A percentile compares a stretch with the other conserved stretches of the same genome.
Conservation (phyloP, 2,113 vertebrate species). For the Collichthys lucidus region DNA sequence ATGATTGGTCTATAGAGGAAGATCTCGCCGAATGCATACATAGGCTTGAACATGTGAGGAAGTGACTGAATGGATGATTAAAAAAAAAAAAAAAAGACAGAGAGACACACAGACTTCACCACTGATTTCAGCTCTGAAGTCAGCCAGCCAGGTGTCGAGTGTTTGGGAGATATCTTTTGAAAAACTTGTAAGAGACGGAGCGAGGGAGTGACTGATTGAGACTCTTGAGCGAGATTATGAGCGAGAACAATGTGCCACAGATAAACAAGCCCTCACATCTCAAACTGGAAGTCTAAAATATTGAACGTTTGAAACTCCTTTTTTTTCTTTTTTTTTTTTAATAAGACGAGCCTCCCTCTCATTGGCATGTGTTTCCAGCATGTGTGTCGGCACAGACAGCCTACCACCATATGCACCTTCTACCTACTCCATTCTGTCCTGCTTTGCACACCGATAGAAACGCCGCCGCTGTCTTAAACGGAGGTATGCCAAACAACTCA, state of each 20-base stretch:
- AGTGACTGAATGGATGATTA: slow-evolving; percentile 75
- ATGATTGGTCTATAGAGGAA: slow-evolving; percentile 56
- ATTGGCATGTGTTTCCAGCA: slow-evolving; percentile 68
- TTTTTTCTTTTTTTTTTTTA: slow-evolving; percentile 40
- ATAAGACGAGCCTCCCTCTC: slow-evolving; percentile 65
- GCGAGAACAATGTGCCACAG: slow-evolving; percentile 77
- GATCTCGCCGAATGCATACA: slow-evolving; percentile 61
- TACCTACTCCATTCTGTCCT: slow-evolving; percentile 67
- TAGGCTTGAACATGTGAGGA: slow-evolving; percentile 67
- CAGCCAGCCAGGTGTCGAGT: slow-evolving; percentile 81
- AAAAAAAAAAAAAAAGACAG: slow-evolving; percentile 51
- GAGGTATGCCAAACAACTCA: slow-evolving; percentile 71
- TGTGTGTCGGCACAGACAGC: slow-evolving; percentile 62
- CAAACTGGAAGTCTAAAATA: slow-evolving; percentile 74
- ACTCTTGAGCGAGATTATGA: slow-evolving; percentile 75
- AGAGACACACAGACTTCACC: slow-evolving; percentile 67
- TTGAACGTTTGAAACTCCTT: slow-evolving; percentile 69
- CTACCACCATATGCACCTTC: slow-evolving; percentile 70
- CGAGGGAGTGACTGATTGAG: slow-evolving; percentile 71
- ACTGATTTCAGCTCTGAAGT: slow-evolving; percentile 77
- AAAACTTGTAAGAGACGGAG: slow-evolving; percentile 72
- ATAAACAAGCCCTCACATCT: slow-evolving; percentile 84
- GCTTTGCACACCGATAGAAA: slow-evolving; percentile 50
- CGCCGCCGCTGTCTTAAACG: slow-evolving; percentile 69
- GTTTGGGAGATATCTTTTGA: slow-evolving; percentile 75